Base-by-base conservation (phyloP, 2,888 invertebrate species). In the Melieria picta region DNA sequence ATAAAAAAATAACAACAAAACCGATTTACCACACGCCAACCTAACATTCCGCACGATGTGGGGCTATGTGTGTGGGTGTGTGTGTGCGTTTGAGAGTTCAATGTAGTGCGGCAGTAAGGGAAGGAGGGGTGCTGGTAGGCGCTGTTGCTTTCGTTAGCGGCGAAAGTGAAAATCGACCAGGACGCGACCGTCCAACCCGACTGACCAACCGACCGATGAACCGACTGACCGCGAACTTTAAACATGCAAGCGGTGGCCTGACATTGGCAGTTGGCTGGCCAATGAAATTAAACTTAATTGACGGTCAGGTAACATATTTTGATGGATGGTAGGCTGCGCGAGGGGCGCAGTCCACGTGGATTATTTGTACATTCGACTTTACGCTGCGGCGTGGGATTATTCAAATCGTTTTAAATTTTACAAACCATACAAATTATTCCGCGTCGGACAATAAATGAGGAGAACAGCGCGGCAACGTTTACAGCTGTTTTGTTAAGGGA, bases 181-280 rank as follows among this genome's bases (percentile, higher is more conserved):
- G 13, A 55, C 55, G 7, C 7, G 16, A 62, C 30, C 43, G 10
- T 10, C 16, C n/a, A 11, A 58, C 55, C 55, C 30, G 65, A 63
- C 65, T 46, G 71, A 55, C 46, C 30, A 52, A 66, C 11, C 7
- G 16, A 62, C 30, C 43, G 13, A 13, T 10, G 13, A 11, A 58
- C 56, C 30, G 65, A 63, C 65, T 71, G 77, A 75, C 77, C 77
- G 70, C 75, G 74, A 77, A 78, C 75, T 78, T 78, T 72, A 75
- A 69, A 65, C 67, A 60, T 71, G 55, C 66, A 48, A 3, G 16
- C 13, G 45, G 30, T 30, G 30, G 30, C 30, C 30, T 30, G 30
- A 30, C 30, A 30, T 30, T 30, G 30, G 30, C 30, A 30, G 30
- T 30, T 30, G 30, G 30, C 30, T 3, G 30, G 30, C 30, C 30